These are phyloP conservation scores for Leptestheria dahalacensis DNA, from an alignment of 1,140 invertebrate genomes.

Conservation along the genomic window DNA sequence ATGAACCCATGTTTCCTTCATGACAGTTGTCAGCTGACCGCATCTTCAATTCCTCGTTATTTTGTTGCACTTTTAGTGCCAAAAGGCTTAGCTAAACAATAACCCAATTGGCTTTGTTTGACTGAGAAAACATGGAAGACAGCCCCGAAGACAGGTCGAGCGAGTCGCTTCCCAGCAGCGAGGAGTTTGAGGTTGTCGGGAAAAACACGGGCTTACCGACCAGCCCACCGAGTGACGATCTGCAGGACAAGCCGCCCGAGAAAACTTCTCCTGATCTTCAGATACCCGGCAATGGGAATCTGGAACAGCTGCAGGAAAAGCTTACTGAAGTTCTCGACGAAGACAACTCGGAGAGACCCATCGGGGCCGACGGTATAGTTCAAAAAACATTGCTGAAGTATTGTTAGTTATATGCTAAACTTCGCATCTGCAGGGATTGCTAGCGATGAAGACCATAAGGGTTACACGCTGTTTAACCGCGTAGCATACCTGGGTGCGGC, in stretches of 20 bases:
- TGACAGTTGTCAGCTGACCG: constrained; percentile 6
- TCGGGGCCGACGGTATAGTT: constrained; percentile 2
- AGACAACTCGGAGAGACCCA: constrained; percentile 21
- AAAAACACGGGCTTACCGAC: constrained; percentile 18
- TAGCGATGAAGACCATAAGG: constrained; percentile 12
- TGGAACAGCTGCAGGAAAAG: constrained; percentile 53
- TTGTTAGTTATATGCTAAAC: background rate
- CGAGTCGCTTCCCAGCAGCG: constrained; percentile 63
- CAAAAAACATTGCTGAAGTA: background rate
- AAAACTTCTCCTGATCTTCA: constrained; percentile 43
- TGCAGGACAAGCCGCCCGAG: constrained; percentile 19
- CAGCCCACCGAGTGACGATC: background rate
- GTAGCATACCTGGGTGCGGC: constrained; percentile 89
- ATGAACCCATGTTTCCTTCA: background rate
- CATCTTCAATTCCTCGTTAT: background rate
- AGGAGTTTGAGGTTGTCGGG: constrained; percentile 63
- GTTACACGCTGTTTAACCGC: constrained; percentile 54
- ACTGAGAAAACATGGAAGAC: background rate
- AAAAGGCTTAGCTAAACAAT: background rate
- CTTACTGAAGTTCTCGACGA: constrained; percentile 51
- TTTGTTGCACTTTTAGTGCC: background rate
- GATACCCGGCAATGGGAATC: constrained; percentile 52
- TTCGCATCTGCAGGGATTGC: constrained; percentile 8
- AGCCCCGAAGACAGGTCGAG: constrained; percentile 33
- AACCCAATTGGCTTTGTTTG: background rate